A percentile compares a stretch with the other conserved stretches of the same genome.
phyloP scores from a whole-genome alignment of 2,113 vertebrate genomes.

The Odocoileus virginianus region DNA sequence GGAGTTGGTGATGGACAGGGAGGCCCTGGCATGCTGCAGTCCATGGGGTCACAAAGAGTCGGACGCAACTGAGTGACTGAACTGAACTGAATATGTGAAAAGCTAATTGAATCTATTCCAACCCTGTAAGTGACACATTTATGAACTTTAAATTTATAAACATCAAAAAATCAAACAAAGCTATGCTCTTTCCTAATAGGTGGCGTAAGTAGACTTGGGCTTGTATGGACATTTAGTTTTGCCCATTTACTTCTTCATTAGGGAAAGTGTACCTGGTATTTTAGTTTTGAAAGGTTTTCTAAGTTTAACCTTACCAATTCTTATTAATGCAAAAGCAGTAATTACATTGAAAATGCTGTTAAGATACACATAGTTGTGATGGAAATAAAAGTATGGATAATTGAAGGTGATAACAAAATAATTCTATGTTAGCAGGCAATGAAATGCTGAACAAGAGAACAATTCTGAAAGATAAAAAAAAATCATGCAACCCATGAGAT shows the following conservation, averaged over 20 bases:
- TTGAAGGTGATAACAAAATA: background rate
- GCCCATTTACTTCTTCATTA: background rate
- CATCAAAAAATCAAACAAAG: background rate
- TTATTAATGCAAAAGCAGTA: background rate
- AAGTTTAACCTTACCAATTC: background rate
- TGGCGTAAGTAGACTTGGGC: background rate
- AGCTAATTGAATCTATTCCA: background rate
- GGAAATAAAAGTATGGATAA: background rate
- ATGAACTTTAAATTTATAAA: conserved; percentile 25
- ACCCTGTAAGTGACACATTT: background rate
- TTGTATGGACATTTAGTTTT: background rate
- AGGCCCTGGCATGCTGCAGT: background rate
- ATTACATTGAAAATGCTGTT: background rate
- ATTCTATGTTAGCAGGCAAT: background rate
- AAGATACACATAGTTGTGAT: background rate
- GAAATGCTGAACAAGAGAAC: background rate
- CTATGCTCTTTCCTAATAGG: background rate
- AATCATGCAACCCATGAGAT: background rate
- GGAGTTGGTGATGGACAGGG: background rate
- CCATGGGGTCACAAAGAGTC: background rate
- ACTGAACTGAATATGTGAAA: background rate
- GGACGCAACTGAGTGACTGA: accelerated
- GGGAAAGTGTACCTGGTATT: background rate
- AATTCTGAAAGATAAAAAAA: background rate
- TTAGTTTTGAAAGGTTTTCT: background rate